A percentile compares a stretch with the other conserved stretches of the same genome.
phyloP scores from a whole-genome alignment of 2,113 vertebrate species.

The Fukomys damarensis region DNA sequence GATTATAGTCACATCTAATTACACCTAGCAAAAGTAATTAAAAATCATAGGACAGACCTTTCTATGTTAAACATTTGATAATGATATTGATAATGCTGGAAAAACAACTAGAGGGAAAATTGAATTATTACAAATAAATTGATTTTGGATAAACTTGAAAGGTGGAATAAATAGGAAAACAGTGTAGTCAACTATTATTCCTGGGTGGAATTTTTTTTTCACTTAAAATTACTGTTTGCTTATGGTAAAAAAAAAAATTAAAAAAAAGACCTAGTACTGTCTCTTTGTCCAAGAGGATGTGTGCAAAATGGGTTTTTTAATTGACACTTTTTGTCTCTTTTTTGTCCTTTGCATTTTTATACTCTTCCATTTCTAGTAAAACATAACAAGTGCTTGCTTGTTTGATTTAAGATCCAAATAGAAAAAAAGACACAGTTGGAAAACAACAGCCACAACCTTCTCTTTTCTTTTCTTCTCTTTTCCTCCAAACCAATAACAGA shows the following conservation, averaged over 20 bases:
- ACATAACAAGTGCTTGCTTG: background rate
- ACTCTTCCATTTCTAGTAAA: background rate
- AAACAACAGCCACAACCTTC: background rate
- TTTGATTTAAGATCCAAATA: background rate
- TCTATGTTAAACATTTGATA: background rate
- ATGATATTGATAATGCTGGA: background rate
- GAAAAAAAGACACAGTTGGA: background rate
- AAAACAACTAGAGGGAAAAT: background rate
- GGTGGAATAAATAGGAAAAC: background rate
- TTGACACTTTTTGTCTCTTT: background rate
- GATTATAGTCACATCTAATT: background rate
- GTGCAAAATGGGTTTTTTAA: background rate
- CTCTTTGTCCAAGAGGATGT: background rate
- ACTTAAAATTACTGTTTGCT: background rate
- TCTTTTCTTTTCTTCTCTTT: background rate
- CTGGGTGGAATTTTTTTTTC: background rate
- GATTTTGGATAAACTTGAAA: background rate
- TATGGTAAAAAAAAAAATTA: background rate
- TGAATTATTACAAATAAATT: background rate
- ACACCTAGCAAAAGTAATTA: background rate
- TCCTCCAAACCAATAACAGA: constrained; percentile 1
- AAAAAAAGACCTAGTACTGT: background rate
- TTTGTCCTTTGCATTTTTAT: too few relatives aligned
- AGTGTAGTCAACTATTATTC: background rate
- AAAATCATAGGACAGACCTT: background rate